phyloP scores from a whole-genome alignment of 2,113 vertebrate genomes.

The Fukomys damarensis region DNA sequence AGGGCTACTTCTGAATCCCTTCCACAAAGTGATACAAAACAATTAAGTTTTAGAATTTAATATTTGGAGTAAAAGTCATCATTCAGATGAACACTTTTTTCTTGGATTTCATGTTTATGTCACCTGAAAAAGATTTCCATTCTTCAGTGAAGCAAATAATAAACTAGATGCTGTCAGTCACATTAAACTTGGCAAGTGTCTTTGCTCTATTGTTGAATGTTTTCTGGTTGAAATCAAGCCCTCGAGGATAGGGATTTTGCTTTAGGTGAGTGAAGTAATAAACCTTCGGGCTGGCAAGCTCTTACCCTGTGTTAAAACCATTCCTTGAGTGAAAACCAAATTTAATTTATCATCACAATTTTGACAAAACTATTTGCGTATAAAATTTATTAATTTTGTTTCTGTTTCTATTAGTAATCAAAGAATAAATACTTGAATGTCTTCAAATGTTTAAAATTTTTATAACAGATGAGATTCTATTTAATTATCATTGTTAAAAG shows the following conservation, averaged over 20 bases:
- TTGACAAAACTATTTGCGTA: neutral
- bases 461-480: neutral
- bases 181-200: conserved; percentile 5
- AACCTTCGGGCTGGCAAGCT: neutral
- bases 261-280: conserved; percentile 19
- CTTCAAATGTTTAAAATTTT: neutral
- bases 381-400: conserved; percentile 23
- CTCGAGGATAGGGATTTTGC: neutral
- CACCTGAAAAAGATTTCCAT: neutral
- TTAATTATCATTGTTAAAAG: neutral
- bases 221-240: conserved; percentile 9
- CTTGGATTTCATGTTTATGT: neutral
- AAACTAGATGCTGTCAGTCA: neutral
- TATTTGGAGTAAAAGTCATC: neutral
- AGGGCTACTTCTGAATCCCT: neutral
- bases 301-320: neutral
- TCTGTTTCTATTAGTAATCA: neutral
- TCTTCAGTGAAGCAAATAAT: neutral
- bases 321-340: conserved; percentile 17
- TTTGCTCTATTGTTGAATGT: neutral
- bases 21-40: neutral
- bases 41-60: neutral
- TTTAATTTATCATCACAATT: conserved; percentile 41
- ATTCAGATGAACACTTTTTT: conserved; percentile 15
- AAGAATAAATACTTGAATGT: neutral